phyloP scores from a whole-genome alignment of 1,140 invertebrate genomes.

The Drosophila mojavensis region DNA sequence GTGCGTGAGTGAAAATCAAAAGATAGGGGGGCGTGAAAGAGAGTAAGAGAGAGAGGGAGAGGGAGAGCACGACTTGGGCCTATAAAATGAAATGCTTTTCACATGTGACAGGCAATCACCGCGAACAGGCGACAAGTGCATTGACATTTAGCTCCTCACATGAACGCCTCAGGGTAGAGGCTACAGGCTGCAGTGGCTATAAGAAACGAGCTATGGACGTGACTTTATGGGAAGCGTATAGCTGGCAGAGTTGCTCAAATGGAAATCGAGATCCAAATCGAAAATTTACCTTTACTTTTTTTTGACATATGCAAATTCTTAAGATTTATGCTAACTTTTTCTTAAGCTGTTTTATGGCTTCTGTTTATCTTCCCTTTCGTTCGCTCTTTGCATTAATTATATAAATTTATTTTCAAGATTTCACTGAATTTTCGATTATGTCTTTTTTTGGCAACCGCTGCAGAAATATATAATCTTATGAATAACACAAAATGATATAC shows the following conservation, averaged over 20 bases:
- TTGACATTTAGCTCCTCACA: constrained; percentile 25
- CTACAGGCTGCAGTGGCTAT: constrained; percentile 30
- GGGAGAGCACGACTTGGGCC: constrained; percentile 20
- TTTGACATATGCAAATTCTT: constrained; percentile 24
- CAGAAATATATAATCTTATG: not conserved
- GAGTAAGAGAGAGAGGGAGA: not conserved
- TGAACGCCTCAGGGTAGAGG: not conserved
- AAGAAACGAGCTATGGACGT: constrained; percentile 9
- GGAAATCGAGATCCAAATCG: not conserved
- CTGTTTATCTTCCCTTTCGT: constrained; percentile 1
- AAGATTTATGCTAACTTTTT: constrained; percentile 16
- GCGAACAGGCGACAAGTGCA: constrained; percentile 35
- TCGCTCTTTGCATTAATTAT: not conserved
- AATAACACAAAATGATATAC: not conserved
- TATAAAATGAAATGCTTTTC: constrained; percentile 39
- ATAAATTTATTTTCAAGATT: constrained; percentile 7
- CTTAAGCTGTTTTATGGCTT: constrained; percentile 1
- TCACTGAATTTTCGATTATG: constrained; percentile 7
- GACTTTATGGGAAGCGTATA: not conserved
- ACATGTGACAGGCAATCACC: constrained; percentile 32
- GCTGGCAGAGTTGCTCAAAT: not conserved
- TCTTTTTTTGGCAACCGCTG: not conserved
- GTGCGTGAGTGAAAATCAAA: constrained; percentile 18
- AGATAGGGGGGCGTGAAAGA: constrained; percentile 4
- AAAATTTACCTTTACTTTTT: constrained; percentile 12